phyloP scores from a whole-genome alignment of 2,888 invertebrate species.

The Meta bourneti region DNA sequence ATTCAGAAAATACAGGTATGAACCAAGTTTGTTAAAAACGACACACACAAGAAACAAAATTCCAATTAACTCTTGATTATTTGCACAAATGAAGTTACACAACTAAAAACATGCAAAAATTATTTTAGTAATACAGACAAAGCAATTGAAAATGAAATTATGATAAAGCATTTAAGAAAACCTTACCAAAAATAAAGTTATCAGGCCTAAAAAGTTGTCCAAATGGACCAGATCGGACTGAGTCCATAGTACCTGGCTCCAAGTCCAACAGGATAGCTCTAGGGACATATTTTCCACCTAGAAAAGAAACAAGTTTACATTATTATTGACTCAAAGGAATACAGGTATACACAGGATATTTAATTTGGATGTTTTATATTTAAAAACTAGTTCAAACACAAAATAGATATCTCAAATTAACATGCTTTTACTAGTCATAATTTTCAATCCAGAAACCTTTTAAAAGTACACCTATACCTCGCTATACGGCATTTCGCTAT shows the following conservation, averaged over 20 bases:
- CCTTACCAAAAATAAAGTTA: constrained; percentile 82
- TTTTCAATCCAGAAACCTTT: too few relatives aligned
- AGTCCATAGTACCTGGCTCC: constrained; percentile 84
- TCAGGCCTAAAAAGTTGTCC: constrained; percentile 83
- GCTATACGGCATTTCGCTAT: too few relatives aligned
- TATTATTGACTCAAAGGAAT: not conserved
- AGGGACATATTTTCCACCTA: constrained; percentile 83
- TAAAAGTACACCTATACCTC: too few relatives aligned
- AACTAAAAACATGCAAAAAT: not conserved
- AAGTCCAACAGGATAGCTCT: constrained; percentile 83
- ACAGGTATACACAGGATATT: not conserved
- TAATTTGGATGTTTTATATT: not conserved
- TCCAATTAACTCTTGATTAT: not conserved
- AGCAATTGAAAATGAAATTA: not conserved
- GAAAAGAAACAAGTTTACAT: not conserved
- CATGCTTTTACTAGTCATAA: too few relatives aligned
- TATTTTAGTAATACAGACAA: not conserved
- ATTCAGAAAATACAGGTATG: not conserved
- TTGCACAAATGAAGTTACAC: not conserved
- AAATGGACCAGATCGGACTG: constrained; percentile 83
- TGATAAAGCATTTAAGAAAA: not conserved
- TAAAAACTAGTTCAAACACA: not conserved
- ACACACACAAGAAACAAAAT: too few relatives aligned
- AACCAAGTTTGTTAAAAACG: not conserved
- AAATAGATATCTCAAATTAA: not conserved